Conservation (phyloP, 30 jellyfish, hydroid and myxozoan species). For the Nemopilema nomurai region DNA sequence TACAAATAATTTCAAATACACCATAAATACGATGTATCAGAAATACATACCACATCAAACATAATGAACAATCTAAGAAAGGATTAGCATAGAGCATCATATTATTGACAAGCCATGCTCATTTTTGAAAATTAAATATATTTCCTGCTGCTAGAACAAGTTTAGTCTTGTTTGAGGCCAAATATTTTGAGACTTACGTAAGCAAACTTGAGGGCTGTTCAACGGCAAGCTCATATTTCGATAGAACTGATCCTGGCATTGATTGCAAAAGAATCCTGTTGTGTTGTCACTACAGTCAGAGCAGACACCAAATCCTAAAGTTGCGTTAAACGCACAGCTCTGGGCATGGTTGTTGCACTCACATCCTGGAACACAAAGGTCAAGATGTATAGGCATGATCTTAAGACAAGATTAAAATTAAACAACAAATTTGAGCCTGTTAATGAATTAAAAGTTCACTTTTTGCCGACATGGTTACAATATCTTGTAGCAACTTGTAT, state of each 20-base stretch:
- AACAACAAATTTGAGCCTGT: no score
- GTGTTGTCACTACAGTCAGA: constrained; percentile 72
- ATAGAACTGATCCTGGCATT: constrained; percentile 74
- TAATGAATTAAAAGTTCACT: no score
- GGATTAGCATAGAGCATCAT: no score
- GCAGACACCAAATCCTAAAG: constrained; percentile 84
- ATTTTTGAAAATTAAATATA: no score
- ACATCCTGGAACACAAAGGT: constrained; percentile 56
- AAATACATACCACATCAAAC: no score
- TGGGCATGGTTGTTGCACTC: constrained; percentile 72
- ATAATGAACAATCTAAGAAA: no score
- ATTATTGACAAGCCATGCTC: no score
- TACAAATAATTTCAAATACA: no score
- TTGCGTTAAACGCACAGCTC: constrained; percentile 66
- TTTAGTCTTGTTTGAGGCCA: background rate
- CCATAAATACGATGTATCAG: no score
- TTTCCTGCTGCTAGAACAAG: background rate
- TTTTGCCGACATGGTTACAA: no score
- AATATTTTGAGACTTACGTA: constrained; percentile 43
- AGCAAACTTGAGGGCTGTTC: constrained; percentile 46
- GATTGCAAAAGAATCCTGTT: constrained; percentile 68
- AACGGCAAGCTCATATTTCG: constrained; percentile 68
- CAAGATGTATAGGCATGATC: background rate
- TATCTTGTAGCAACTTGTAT: no score
- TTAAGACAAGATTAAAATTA: no score